Evolutionary conservation across 2,113 vertebrate species (phyloP).

Genomic region (Budorcas taxicolor): DNA sequence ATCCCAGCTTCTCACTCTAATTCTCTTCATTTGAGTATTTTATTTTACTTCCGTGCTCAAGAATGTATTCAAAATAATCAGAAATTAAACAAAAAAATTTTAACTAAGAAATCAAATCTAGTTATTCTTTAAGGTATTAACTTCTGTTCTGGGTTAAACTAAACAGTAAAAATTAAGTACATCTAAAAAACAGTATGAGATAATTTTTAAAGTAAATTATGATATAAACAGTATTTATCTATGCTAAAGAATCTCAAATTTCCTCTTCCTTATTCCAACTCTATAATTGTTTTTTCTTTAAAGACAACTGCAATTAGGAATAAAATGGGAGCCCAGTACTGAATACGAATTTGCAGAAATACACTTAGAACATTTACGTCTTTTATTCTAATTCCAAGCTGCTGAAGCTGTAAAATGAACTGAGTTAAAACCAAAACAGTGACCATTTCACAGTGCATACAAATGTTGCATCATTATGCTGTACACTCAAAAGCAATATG

Average conservation of each 20-base stretch:
- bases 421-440: neutral
- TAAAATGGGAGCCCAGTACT: neutral
- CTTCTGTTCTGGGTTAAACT: slow-evolving; percentile 2
- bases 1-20: neutral
- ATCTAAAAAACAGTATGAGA: neutral
- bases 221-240: neutral
- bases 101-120: slow-evolving; percentile 20
- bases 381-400: neutral
- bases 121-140: neutral
- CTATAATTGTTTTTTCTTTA: neutral
- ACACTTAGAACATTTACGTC: neutral
- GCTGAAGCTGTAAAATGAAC: neutral
- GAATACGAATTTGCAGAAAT: neutral
- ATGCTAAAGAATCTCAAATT: neutral
- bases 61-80: neutral
- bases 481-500: neutral
- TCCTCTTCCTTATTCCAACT: neutral
- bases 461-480: neutral
- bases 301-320: neutral
- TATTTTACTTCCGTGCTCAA: neutral
- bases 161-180: slow-evolving; percentile 16
- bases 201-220: slow-evolving; percentile 23
- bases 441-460: neutral
- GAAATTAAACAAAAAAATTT: neutral
- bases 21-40: neutral